phyloP scores from a whole-genome alignment of 2,113 vertebrate genomes.

The Pygoscelis adeliae region DNA sequence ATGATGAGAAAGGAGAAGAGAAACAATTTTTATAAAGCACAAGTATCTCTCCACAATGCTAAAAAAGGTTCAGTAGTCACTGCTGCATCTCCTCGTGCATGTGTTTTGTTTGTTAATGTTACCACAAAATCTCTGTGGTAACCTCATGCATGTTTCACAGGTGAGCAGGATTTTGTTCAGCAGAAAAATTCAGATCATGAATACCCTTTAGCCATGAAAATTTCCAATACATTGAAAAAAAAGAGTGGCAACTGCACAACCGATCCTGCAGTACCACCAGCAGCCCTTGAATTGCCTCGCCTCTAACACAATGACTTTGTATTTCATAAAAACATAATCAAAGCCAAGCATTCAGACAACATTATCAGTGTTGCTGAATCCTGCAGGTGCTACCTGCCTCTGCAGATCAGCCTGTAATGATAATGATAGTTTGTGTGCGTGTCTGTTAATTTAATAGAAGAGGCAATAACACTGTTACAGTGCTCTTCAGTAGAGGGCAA shows the following conservation, averaged over 20 bases:
- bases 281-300: background rate
- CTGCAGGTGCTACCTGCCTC: background rate
- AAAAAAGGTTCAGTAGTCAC: background rate
- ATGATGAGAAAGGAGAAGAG: background rate
- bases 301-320: background rate
- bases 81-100: background rate
- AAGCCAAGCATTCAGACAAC: background rate
- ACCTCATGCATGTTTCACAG: background rate
- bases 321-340: background rate
- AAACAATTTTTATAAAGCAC: background rate
- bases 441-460: background rate
- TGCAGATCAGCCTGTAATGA: background rate
- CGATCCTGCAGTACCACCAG: background rate
- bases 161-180: background rate
- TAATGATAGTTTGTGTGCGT: background rate
- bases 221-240: background rate
- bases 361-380: background rate
- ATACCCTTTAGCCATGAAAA: background rate
- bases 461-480: background rate
- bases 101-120: background rate
- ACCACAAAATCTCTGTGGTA: background rate
- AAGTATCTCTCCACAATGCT: background rate
- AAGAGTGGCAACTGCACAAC: background rate
- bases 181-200: background rate
- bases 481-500: background rate